phyloP scores from a whole-genome alignment of 1,140 invertebrate species.

The Bombus sibiricus region DNA sequence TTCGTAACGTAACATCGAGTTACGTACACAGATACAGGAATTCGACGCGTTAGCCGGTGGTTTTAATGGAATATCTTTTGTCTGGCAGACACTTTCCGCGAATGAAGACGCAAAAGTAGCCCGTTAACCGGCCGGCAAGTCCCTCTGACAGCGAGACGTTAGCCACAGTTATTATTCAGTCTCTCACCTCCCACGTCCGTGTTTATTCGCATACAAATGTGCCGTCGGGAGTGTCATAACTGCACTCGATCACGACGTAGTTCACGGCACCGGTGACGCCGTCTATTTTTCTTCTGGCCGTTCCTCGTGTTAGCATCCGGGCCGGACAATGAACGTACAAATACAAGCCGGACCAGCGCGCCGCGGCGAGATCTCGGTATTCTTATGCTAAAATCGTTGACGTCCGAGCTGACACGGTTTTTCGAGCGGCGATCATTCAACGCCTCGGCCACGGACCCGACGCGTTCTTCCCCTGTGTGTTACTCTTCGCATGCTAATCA shows the following conservation, averaged over 20 bases:
- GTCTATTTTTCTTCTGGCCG: conserved; percentile 65
- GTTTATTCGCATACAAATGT: conserved; percentile 68
- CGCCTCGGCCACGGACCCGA: conserved; percentile 39
- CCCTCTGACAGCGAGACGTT: conserved; percentile 63
- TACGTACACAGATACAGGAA: not conserved
- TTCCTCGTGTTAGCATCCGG: conserved; percentile 53
- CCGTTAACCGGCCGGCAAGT: conserved; percentile 10
- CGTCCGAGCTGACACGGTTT: conserved; percentile 62
- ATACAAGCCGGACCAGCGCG: conserved; percentile 33
- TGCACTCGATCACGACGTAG: conserved; percentile 65
- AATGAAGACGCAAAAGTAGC: conserved; percentile 61
- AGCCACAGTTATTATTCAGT: conserved; percentile 67
- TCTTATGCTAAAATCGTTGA: conserved; percentile 69
- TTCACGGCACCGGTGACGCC: conserved; percentile 59
- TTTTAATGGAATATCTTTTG: conserved; percentile 15
- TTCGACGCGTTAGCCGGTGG: not conserved
- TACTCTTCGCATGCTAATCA: conserved; percentile 54
- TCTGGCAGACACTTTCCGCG: conserved; percentile 32
- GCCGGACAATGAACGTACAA: conserved; percentile 58
- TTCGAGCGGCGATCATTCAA: conserved; percentile 51
- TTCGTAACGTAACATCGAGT: too few species aligned
- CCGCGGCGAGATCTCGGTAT: conserved; percentile 41
- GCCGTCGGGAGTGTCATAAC: conserved; percentile 66
- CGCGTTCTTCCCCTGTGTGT: conserved; percentile 13
- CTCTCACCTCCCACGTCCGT: conserved; percentile 68